A percentile compares a stretch with the other conserved stretches of the same genome.
Evolutionary conservation across 2,113 vertebrate species (phyloP).

Genomic region (Alligator sinensis): DNA sequence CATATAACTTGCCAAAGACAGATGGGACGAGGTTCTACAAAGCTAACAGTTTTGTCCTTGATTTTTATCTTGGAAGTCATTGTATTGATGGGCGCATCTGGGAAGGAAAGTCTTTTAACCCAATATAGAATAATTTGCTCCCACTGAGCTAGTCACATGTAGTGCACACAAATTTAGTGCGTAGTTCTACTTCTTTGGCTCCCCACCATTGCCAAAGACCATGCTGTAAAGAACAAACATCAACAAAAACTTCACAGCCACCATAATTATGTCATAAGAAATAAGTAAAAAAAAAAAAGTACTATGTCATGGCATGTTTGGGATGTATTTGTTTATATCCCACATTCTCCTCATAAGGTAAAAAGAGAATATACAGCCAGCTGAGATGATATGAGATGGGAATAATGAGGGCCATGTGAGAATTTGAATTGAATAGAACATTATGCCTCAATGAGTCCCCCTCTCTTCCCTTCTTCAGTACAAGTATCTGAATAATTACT

Average conservation of each 20-base stretch:
- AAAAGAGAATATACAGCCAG: neutral
- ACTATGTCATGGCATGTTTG: fast-evolving
- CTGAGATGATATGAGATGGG: neutral
- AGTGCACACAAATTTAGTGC: neutral
- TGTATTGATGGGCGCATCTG: neutral
- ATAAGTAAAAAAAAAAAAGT: neutral
- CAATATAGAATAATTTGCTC: neutral
- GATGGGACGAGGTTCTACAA: no score
- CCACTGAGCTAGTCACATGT: neutral
- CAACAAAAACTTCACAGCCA: neutral
- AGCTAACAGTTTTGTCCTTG: neutral
- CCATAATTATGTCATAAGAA: neutral
- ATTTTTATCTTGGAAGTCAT: neutral
- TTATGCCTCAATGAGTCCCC: neutral
- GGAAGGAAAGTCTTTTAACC: neutral
- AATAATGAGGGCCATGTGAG: neutral
- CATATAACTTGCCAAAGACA: neutral
- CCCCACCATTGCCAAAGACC: neutral
- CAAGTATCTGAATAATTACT: conserved; percentile 40
- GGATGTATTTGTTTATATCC: neutral
- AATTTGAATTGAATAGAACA: neutral
- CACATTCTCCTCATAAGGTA: neutral
- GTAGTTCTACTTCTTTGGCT: neutral
- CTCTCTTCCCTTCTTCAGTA: conserved; percentile 36
- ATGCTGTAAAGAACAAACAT: neutral